Evolutionary conservation across 2,113 vertebrate genomes (phyloP).

Genomic region (Seriola quinqueradiata): DNA sequence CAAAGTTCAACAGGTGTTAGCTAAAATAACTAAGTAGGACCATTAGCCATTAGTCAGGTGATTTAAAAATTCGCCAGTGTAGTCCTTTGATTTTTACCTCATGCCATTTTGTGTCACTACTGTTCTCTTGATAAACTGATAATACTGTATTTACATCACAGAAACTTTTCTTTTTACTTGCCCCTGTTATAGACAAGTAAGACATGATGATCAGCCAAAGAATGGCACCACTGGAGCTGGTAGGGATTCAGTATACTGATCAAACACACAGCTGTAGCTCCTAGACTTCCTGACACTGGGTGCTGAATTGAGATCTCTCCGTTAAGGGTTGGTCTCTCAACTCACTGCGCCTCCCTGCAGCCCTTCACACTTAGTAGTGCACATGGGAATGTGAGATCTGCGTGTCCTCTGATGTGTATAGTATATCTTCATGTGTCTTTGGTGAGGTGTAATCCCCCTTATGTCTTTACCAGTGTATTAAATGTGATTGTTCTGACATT

Average conservation of each 20-base stretch:
- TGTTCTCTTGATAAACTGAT: background rate
- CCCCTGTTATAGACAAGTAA: background rate
- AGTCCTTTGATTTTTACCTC: too few relatives aligned
- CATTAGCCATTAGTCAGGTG: background rate
- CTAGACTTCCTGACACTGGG: slow-evolving; percentile 15
- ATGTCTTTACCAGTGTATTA: slow-evolving; percentile 54
- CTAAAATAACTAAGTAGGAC: background rate
- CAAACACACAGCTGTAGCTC: slow-evolving; percentile 23
- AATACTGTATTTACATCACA: background rate
- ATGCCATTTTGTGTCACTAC: background rate
- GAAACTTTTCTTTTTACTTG: background rate
- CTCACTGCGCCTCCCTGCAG: slow-evolving; percentile 37
- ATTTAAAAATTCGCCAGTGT: background rate
- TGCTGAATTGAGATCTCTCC: slow-evolving; percentile 51
- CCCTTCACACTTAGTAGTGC: slow-evolving; percentile 23
- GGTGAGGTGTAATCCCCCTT: slow-evolving; percentile 44
- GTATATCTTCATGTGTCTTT: slow-evolving; percentile 57
- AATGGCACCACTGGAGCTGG: slow-evolving; percentile 7
- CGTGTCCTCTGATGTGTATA: slow-evolving; percentile 41
- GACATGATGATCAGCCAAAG: background rate
- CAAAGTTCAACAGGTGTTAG: background rate
- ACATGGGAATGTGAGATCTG: slow-evolving; percentile 43
- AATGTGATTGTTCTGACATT: slow-evolving; percentile 65
- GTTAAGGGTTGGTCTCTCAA: slow-evolving; percentile 27
- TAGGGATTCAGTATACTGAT: slow-evolving; percentile 29